These are phyloP conservation scores for Parasteatoda tepidariorum DNA, from an alignment of 1,140 invertebrate genomes.

Conservation along the genomic window DNA sequence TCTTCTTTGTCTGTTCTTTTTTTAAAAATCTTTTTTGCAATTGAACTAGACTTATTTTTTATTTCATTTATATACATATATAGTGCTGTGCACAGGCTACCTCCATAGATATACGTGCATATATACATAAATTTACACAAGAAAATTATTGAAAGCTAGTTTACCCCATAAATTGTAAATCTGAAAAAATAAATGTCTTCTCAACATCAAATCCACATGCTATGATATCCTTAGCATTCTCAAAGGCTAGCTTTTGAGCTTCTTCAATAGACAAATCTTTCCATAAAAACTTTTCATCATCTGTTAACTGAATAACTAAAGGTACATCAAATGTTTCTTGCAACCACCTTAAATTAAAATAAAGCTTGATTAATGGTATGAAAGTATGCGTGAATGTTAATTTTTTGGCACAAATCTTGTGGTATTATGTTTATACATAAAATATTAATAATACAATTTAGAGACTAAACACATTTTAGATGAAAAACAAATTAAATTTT, in stretches of 20 bases:
- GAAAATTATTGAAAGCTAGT: constrained; percentile 48
- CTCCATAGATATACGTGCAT: no score
- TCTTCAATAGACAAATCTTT: constrained; percentile 94
- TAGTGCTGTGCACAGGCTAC: no score
- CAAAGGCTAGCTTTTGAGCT: constrained; percentile 82
- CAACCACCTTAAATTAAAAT: constrained; percentile 81
- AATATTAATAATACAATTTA: neutral
- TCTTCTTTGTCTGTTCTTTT: no score
- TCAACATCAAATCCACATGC: constrained; percentile 95
- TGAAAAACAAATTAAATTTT: no score
- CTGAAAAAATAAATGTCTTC: constrained; percentile 98
- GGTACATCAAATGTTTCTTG: constrained; percentile 98
- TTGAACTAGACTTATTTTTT: no score
- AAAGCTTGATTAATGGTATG: no score
- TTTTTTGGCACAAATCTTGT: neutral
- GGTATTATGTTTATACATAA: neutral
- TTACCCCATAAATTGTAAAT: constrained; percentile 94
- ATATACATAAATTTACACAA: no score
- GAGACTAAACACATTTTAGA: neutral
- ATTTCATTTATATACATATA: no score
- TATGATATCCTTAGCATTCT: constrained; percentile 98
- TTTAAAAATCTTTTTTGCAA: no score
- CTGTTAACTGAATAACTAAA: constrained; percentile 95
- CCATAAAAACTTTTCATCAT: constrained; percentile 99
- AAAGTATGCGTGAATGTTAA: no score